Conservation (phyloP, 2,888 invertebrate genomes). For the Elmis aenea region DNA sequence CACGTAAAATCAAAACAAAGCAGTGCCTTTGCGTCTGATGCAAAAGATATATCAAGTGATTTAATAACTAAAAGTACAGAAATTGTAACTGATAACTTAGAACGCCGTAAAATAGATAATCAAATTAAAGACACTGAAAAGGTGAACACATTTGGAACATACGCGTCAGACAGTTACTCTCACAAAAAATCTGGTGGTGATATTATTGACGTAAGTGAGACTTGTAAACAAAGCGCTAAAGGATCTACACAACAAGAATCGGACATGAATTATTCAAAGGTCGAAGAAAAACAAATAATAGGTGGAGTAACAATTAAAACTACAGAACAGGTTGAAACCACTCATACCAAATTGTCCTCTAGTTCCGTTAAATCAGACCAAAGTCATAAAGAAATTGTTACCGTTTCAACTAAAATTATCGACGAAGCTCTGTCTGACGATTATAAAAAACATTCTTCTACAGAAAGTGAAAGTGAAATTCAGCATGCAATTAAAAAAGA, state of each 20-base stretch:
- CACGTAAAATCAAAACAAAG: conserved; percentile 12
- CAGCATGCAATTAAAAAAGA: too few relatives aligned
- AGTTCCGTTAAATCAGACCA: conserved; percentile 21
- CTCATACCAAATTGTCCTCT: conserved; percentile 17
- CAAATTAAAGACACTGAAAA: conserved; percentile 18
- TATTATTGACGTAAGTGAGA: conserved; percentile 14
- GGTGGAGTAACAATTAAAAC: conserved; percentile 25
- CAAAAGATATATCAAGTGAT: conserved; percentile 11
- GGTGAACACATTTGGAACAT: conserved; percentile 19
- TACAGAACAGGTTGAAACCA: conserved; percentile 16
- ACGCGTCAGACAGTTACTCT: conserved; percentile 19
- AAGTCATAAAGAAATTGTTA: conserved; percentile 28
- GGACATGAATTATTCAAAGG: conserved; percentile 24
- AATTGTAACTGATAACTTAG: conserved; percentile 10
- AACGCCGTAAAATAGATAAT: conserved; percentile 10
- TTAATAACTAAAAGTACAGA: conserved; percentile 20
- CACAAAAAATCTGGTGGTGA: conserved; percentile 21
- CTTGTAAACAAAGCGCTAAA: conserved; percentile 17
- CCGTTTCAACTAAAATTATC: conserved; percentile 27
- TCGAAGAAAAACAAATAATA: conserved; percentile 30
- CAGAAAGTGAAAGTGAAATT: neutral
- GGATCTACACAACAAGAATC: conserved; percentile 27
- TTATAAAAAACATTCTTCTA: conserved; percentile 10
- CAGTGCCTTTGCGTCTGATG: conserved; percentile 14
- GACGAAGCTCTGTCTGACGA: conserved; percentile 26